Evolutionary conservation across 2,113 vertebrate species (phyloP).

Genomic region (Isichthys henryi): DNA sequence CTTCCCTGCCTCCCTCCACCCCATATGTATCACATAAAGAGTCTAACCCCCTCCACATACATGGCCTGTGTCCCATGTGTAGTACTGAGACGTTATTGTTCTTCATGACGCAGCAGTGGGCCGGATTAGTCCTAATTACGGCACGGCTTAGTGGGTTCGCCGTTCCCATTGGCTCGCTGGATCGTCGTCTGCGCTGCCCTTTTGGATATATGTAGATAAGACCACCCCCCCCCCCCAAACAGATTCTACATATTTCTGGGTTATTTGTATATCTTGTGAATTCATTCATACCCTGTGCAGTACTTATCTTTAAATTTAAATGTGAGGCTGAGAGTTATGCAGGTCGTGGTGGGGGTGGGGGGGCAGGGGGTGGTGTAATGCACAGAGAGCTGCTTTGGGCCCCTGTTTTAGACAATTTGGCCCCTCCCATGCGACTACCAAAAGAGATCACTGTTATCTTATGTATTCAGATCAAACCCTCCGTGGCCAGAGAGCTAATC

Average conservation of each 20-base stretch:
- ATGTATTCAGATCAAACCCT: slow-evolving; percentile 5
- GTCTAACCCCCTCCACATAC: not conserved
- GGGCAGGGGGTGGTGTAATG: not conserved
- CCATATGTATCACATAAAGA: not conserved
- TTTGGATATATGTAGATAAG: slow-evolving; percentile 50
- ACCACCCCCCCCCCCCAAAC: slow-evolving; percentile 29
- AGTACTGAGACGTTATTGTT: not conserved
- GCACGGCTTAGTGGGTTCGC: slow-evolving; percentile 35
- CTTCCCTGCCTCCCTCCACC: not conserved
- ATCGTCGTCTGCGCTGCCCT: slow-evolving; percentile 12
- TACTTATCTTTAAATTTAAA: slow-evolving; percentile 52
- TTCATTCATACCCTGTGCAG: slow-evolving; percentile 51
- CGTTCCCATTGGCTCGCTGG: slow-evolving; percentile 46
- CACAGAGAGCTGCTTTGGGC: not conserved
- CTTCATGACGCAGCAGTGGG: slow-evolving; percentile 12
- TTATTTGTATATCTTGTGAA: slow-evolving; percentile 48
- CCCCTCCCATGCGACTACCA: not conserved
- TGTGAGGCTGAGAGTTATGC: slow-evolving; percentile 54
- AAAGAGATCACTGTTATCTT: not conserved
- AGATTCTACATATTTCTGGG: slow-evolving; percentile 32
- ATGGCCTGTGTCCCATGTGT: not conserved
- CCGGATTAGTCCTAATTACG: slow-evolving; percentile 52
- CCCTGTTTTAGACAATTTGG: too few species aligned
- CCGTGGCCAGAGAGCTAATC: not conserved
- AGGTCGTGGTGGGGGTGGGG: slow-evolving; percentile 50